phyloP scores from a whole-genome alignment of 1,140 invertebrate genomes.

The Lineus longissimus region DNA sequence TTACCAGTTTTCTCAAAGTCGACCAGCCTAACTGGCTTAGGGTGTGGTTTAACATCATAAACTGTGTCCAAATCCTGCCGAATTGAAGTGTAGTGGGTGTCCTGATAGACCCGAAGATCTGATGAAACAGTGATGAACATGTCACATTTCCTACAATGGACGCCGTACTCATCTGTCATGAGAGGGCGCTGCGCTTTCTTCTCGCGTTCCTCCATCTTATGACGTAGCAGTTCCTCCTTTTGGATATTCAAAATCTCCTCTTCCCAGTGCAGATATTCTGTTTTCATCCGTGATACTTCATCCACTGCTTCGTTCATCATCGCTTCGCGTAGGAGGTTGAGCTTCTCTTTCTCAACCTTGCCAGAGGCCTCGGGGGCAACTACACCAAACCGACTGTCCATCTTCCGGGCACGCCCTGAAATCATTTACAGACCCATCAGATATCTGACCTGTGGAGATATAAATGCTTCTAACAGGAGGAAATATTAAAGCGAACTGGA shows the following conservation, averaged over 20 bases:
- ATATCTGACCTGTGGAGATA: no score
- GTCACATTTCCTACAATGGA: constrained; percentile 33
- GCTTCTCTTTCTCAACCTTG: constrained; percentile 31
- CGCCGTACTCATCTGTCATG: not conserved
- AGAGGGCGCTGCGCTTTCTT: no score
- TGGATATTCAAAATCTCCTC: constrained; percentile 20
- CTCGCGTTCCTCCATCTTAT: constrained; percentile 11
- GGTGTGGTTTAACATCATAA: constrained; percentile 13
- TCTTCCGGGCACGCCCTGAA: constrained; percentile 33
- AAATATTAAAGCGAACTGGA: no score
- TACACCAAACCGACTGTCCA: constrained; percentile 28
- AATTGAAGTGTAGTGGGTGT: constrained; percentile 28
- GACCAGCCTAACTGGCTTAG: constrained; percentile 9
- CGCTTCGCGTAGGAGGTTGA: constrained; percentile 33
- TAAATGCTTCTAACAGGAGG: no score
- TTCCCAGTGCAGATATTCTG: constrained; percentile 9
- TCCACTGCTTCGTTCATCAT: constrained; percentile 39
- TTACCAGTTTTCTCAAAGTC: constrained; percentile 24
- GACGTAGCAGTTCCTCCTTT: constrained; percentile 21
- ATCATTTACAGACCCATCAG: no score
- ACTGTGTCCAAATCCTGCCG: constrained; percentile 19
- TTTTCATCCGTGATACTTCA: constrained; percentile 2
- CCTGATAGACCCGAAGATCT: constrained; percentile 28
- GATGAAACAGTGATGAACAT: constrained; percentile 26
- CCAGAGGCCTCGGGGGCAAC: constrained; percentile 23